Conservation (phyloP, 2,113 vertebrate species). For the Trematomus loennbergii region DNA sequence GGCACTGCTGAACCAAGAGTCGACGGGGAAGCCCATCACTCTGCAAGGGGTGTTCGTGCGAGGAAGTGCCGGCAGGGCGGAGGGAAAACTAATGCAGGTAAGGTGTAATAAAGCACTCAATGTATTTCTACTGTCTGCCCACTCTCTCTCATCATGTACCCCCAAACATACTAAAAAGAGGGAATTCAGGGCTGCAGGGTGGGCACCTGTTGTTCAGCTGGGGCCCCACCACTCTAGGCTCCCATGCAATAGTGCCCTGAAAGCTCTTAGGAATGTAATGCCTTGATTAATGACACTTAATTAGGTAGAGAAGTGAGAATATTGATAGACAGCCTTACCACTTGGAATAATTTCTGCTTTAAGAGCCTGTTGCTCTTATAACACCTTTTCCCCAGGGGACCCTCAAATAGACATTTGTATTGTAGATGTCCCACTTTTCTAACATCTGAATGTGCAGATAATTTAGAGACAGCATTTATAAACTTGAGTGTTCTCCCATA, state of each 20-base stretch:
- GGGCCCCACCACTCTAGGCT: neutral
- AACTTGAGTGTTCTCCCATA: neutral
- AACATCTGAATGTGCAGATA: neutral
- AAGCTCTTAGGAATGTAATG: neutral
- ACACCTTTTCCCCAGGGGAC: neutral
- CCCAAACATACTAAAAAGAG: neutral
- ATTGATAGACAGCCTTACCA: neutral
- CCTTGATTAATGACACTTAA: neutral
- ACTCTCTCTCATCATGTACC: neutral
- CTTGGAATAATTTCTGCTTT: neutral
- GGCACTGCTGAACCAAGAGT: conserved; percentile 90
- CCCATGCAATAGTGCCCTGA: neutral
- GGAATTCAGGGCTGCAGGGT: neutral
- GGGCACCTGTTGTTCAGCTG: conserved; percentile 10
- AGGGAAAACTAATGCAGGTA: conserved; percentile 97
- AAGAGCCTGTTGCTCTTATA: neutral
- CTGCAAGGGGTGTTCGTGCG: conserved; percentile 94
- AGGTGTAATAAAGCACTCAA: conserved; percentile 45
- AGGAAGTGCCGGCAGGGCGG: conserved; percentile 88
- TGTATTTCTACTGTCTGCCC: neutral
- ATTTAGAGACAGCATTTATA: neutral
- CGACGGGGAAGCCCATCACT: conserved; percentile 85
- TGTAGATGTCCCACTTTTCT: neutral
- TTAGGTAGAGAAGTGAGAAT: neutral
- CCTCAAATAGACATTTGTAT: neutral